These are phyloP conservation scores for Folsomia candida DNA, from an alignment of 2,888 invertebrate species.

Conservation along the genomic window DNA sequence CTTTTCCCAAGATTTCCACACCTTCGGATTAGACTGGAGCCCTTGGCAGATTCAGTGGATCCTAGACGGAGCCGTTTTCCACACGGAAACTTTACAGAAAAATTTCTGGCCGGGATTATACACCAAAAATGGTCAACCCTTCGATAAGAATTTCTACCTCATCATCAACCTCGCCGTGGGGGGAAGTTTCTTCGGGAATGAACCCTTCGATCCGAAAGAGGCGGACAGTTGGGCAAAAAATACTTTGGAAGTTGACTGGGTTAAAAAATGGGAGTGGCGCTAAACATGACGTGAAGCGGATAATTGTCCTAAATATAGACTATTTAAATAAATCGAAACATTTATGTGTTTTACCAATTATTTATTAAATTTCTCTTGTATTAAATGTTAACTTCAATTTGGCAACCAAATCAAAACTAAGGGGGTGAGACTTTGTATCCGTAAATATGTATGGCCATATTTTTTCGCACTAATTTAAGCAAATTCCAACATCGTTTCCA, in stretches of 20 bases:
- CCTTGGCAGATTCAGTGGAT: constrained; percentile 30
- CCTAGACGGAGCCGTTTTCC: constrained; percentile 32
- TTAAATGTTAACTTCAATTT: too few relatives aligned
- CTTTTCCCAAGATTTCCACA: constrained; percentile 39
- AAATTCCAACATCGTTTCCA: too few relatives aligned
- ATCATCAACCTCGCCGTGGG: constrained; percentile 45
- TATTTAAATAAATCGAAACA: too few relatives aligned
- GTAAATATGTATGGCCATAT: too few relatives aligned
- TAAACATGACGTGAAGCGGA: constrained; percentile 16
- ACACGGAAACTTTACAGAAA: constrained; percentile 25
- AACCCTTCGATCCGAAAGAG: constrained; percentile 16
- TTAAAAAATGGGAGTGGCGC: constrained; percentile 34
- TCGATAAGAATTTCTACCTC: constrained; percentile 40
- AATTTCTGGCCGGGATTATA: constrained; percentile 36
- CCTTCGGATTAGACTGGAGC: constrained; percentile 38
- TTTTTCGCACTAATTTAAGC: too few relatives aligned
- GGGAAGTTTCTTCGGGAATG: constrained; percentile 37
- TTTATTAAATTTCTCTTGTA: too few relatives aligned
- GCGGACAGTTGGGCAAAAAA: constrained; percentile 36
- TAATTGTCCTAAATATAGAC: too few relatives aligned
- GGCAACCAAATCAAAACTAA: too few relatives aligned
- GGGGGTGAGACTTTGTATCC: too few relatives aligned
- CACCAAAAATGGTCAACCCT: constrained; percentile 33
- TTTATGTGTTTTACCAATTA: too few relatives aligned
- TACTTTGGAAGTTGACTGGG: constrained; percentile 40